Evolutionary conservation across 2,888 invertebrate species (phyloP), one percentile per base, ranked within the genome.

Genomic region (Halocaridina rubra): DNA sequence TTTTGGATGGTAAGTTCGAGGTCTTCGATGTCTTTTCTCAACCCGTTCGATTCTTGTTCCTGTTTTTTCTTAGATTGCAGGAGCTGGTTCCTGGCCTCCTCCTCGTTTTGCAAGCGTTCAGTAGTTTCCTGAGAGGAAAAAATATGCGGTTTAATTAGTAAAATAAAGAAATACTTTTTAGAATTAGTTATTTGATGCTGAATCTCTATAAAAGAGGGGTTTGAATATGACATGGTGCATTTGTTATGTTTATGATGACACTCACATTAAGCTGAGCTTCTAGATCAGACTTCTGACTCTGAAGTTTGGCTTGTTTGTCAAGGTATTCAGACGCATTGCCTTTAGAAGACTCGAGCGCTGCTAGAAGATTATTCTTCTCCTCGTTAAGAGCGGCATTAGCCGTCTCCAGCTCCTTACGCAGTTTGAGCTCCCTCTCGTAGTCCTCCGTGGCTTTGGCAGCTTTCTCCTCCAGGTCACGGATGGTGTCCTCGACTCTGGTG

Each of bases 401-500:
- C 86, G 93, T 96, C 93, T 99, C 99, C 90, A 98, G 93, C 91
- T 99, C 98, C 93, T 98, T 98, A 92, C 98, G 96, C 90, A 96
- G 94, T 91, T 99, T 98, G 92, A 97, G 97, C 92, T 98, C 97
- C 92, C 95, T 96, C 91, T 96, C 97, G 91, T 97, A 95, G 89
- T 96, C 96, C 91, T 97, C 98, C 92, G 97, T 96, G 89, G 96
- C 96, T 93, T 97, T 97, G 91, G 94, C 94, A 89, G 98, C 96
- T 93, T 98, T 98, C 93, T 99, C 99, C 92, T 98, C 98, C 86
- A 92, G 89, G 57, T 86, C 88, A 39, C 88, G 86, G 24, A 99
- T 95, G 93, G 99, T 98, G 93, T 99, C 99, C 94, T 99, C 99
- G 93, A 98, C 95, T 91, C 98, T 96, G 92, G 96, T 96, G 93